Base-by-base conservation (phyloP, 2,888 invertebrate species). In the Bombylius discolor region DNA sequence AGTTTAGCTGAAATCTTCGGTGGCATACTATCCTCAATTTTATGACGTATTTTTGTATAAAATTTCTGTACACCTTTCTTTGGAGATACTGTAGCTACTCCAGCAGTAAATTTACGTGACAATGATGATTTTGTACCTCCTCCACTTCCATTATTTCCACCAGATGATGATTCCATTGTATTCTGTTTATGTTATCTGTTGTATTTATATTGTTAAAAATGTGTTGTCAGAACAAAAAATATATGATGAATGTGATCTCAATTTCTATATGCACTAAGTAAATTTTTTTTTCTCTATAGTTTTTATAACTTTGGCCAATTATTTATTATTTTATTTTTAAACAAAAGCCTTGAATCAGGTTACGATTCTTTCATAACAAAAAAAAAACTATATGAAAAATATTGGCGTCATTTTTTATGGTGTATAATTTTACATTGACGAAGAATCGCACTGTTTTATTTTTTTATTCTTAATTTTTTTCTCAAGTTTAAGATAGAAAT, bases 41-140 rank as follows among this genome's bases (percentile, higher is more conserved):
- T 73, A 59, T 73, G 72, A 4, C 72, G 68, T 58, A 73, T 68
- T 62, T 69, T 71, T 6, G 71, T 68, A 57, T 68, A 71, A 57
- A 73, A 68, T 58, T 67, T 69, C 49, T 67, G 68, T 42, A 69
- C 67, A 11, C 68, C 68, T 52, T 62, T 64, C 52, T 62, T 58
- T 32, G 62, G 56, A 31, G 59, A 53, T 39, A 34, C 14, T 49
- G 39, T 23, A 39, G 36, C 39, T 23, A 23, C 23, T 23, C 23
- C 23, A 11, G 11, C 39, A 11, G 9, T 42, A 42, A 42, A 11
- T 42, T 42, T 42, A 42, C 39, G 39, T 42, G 39, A 42, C 11
- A 42, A 42, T 11, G 39, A 42, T 42, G 3, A 42, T 42, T 42
- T 42, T 11, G 8, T 42, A 42, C 9, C 9, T 8, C 36, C 36